Evolutionary conservation across 2,113 vertebrate genomes (phyloP), one percentile per base, ranked within the genome.

Genomic region (Spea multiplicata): DNA sequence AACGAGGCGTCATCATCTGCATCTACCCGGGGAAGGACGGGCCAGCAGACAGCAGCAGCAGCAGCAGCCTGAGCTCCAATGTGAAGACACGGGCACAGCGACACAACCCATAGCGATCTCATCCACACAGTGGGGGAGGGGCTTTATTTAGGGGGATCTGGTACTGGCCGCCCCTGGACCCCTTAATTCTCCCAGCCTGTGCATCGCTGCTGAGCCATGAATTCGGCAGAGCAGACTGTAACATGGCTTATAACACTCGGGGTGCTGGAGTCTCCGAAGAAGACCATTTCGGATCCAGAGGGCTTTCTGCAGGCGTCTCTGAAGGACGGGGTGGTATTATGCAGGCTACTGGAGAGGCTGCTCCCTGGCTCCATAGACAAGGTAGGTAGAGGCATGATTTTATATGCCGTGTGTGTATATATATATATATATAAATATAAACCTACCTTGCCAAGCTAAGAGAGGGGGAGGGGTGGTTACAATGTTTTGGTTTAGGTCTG

Each of bases 151-250:
- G 75, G 64, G 72, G 81, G 45, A 4, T 5, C 44, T 44, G 57
- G 4, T n/a, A 16, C 4, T 8, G 47, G 64, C 14, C 53, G 59
- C 82, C 57, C 52, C 62, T 48, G 59, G 45, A 44, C 44, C 77
- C 74, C 66, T n/a, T 10, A 13, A 16, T 61, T 59, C 81, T 83
- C 83, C 85, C 84, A 79, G 81, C 86, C 83, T 79, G 75, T 70
- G 84, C 84, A 82, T 85, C 61, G 74, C 30, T 82, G 82, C 82
- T 79, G 69, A 88, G 91, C 96, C 92, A 93, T 93, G 96, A 98
- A 94, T 94, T 96, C 96, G 59, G 96, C 96, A 44, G 96, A 98
- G 84, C 96, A 98, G 91, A 98, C 96, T 89, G 96, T 98, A 86
- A 98, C 96, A 86, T 98, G 96, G 95, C 89, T 98, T 83, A 98